These are phyloP conservation scores for Stictocephala bisonia DNA, from an alignment of 2,888 invertebrate genomes.

Conservation along the genomic window DNA sequence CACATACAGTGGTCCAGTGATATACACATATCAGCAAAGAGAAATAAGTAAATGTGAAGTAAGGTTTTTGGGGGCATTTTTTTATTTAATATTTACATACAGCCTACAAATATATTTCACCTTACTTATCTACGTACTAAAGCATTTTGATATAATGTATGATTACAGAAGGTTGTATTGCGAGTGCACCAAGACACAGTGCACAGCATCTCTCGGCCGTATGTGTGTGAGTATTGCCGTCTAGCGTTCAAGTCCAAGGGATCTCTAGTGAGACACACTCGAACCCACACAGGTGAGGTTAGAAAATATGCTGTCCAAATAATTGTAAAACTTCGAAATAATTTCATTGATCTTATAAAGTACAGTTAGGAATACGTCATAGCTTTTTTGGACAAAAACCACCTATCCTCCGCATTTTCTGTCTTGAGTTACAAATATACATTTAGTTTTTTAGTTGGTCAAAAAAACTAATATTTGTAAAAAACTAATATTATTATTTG, in stretches of 20 bases:
- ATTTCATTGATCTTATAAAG: not conserved
- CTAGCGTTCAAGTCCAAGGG: conserved; percentile 17
- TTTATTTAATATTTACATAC: no score
- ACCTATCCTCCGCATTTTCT: not conserved
- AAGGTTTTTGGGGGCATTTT: no score
- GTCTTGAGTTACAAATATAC: not conserved
- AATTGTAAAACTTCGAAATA: not conserved
- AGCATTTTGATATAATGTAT: no score
- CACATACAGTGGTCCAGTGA: no score
- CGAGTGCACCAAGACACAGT: conserved; percentile 3
- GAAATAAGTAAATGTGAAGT: no score
- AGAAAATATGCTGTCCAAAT: not conserved
- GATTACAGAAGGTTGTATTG: not conserved
- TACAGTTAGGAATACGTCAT: not conserved
- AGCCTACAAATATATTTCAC: no score
- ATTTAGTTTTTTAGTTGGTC: not conserved
- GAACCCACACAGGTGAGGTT: conserved; percentile 5
- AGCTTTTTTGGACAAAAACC: not conserved
- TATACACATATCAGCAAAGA: no score
- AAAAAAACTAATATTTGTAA: no score
- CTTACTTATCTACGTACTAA: no score
- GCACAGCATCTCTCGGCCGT: not conserved
- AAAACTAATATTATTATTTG: no score
- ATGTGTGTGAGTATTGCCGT: not conserved
- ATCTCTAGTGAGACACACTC: not conserved